Conservation (phyloP, 2,888 invertebrate genomes). For the Romanomermis culicivorax region DNA sequence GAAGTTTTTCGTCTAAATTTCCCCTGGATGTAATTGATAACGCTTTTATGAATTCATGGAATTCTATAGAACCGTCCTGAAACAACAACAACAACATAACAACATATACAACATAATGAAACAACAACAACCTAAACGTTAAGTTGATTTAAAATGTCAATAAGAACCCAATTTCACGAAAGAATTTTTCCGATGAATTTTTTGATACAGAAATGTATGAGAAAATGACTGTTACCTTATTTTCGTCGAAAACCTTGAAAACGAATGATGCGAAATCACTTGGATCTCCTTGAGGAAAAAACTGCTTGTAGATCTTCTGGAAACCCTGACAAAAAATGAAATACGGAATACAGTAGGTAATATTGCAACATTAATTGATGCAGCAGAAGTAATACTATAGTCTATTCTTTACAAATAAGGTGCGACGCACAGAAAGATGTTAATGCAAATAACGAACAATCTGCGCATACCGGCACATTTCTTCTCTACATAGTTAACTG, state of each 20-base stretch:
- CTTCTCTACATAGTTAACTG: too few relatives aligned
- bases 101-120: constrained; percentile 8
- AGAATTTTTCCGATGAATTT: too few relatives aligned
- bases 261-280: constrained; percentile 93
- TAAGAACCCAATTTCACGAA: too few relatives aligned
- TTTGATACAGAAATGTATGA: too few relatives aligned
- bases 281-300: constrained; percentile 97
- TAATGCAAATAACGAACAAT: too few relatives aligned
- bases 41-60: constrained; percentile 94
- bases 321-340: constrained; percentile 51
- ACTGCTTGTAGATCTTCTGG: constrained; percentile 97
- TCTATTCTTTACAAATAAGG: too few relatives aligned
- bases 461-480: too few relatives aligned
- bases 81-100: constrained; percentile 14
- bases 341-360: constrained; percentile 1
- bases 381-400: too few relatives aligned
- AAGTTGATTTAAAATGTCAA: too few relatives aligned
- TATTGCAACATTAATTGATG: constrained; percentile 5
- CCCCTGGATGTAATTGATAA: constrained; percentile 94
- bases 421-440: too few relatives aligned
- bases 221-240: constrained; percentile 68
- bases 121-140: too few relatives aligned
- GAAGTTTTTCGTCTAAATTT: constrained; percentile 88
- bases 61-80: constrained; percentile 95
- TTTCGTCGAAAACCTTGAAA: constrained; percentile 94